Evolutionary conservation across 1,140 invertebrate species (phyloP).

Genomic region (Aleiodes sp.): DNA sequence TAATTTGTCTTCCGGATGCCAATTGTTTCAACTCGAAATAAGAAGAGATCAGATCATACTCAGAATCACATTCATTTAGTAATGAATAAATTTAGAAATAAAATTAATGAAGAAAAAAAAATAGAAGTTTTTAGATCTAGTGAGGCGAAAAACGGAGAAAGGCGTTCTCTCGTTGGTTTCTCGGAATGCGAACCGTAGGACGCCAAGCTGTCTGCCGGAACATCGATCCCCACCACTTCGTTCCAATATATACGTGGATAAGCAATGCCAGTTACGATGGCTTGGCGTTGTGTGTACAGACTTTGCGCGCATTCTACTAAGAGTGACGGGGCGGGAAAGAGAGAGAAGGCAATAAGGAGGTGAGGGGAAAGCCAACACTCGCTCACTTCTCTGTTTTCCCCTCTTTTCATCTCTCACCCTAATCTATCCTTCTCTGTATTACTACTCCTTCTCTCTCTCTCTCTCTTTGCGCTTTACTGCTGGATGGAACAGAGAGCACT

Average conservation of each 20-base stretch:
- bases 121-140: constrained; percentile 2
- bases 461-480: background rate
- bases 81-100: too few relatives aligned
- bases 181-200: constrained; percentile 62
- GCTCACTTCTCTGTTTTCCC: background rate
- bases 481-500: constrained; percentile 35
- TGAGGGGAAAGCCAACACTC: background rate
- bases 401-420: background rate
- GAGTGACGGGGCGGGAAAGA: background rate
- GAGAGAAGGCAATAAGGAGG: background rate
- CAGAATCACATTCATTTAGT: too few relatives aligned
- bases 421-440: background rate
- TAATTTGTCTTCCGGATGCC: background rate
- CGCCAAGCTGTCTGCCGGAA: constrained; percentile 67
- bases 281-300: too few relatives aligned
- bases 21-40: too few relatives aligned
- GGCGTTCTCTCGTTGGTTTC: constrained; percentile 49
- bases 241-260: background rate
- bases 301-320: too few relatives aligned
- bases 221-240: constrained; percentile 51
- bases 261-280: constrained; percentile 29
- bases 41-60: too few relatives aligned
- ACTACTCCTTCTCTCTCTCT: background rate
- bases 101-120: too few relatives aligned
- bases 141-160: constrained; percentile 55